Evolutionary conservation across 1,140 invertebrate species (phyloP), one percentile per base, ranked within the genome.

Genomic region (Caenorhabditis remanei): DNA sequence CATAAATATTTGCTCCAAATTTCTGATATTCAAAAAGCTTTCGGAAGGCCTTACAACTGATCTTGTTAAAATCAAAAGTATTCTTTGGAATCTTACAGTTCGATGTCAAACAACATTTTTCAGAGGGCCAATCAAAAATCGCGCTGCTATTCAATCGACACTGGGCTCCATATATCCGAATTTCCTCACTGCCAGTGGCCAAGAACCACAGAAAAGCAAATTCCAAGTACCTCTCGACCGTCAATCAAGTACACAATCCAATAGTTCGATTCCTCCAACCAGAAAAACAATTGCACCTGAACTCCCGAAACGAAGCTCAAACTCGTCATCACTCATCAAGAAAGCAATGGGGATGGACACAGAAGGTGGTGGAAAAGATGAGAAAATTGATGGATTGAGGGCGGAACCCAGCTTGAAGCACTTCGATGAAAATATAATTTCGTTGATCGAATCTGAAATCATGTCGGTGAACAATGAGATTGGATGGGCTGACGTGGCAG

Each of bases 401-500:
- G 32, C 61, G 24, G 88, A 90, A 9, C 89, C 89, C 7, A 53
- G 65, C 0, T 61, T 90, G 21, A 94, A 94, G 89, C 92, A 94
- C 86, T 93, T 94, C 85, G 97, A 98, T 93, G 95, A 96, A n/a
- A 97, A 97, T 93, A 95, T 98, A 90, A 91, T 94, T 43, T 93
- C 94, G 84, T 89, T 94, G 1, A 94, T 94, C 61, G 93, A 93
- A 84, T 94, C 92, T 90, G 94, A 94, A 94, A 95, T 96, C 83
- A 93, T 96, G 90, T 95, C 95, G 92, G 95, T 96, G 46, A 96
- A 96, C 16, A 95, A 95, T 14, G 95, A 95, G 85, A 95, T 98
- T 16, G 95, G 96, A 83, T 99, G 97, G 97, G 95, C 96, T 86
- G 97, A 98, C 91, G 97, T 99, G 89, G 96, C 97, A 87, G 91